phyloP scores from a whole-genome alignment of 2,797 vertebrate genomes.

The Oryzias dopingdopingensis region DNA sequence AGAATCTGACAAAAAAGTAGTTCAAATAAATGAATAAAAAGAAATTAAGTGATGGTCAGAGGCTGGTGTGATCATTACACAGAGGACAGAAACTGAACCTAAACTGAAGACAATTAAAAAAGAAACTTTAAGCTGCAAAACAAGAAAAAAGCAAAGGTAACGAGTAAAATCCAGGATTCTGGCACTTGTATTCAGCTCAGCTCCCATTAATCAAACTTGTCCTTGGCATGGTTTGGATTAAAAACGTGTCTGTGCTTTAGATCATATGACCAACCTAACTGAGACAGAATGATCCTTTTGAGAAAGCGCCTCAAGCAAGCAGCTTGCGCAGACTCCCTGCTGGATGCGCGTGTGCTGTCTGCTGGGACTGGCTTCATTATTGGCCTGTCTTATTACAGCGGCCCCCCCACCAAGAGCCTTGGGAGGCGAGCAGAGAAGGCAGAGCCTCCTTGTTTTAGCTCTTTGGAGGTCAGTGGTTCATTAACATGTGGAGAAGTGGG shows the following conservation, averaged over 20 bases:
- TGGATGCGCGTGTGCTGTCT: constrained; percentile 31
- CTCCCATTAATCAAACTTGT: not conserved
- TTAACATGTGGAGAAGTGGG: constrained; percentile 67
- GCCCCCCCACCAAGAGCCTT: constrained; percentile 35
- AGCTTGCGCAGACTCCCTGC: constrained; percentile 21
- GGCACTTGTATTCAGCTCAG: too few species aligned
- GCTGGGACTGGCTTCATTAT: constrained; percentile 51
- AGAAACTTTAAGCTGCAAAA: too few species aligned
- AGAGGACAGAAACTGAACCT: too few species aligned
- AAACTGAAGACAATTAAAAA: too few species aligned
- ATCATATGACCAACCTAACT: constrained; percentile 2
- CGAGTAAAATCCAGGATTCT: too few species aligned
- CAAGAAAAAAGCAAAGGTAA: too few species aligned
- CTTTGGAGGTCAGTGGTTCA: constrained; percentile 67
- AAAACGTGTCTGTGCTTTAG: not conserved
- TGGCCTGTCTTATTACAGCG: constrained; percentile 53
- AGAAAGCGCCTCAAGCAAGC: constrained; percentile 1
- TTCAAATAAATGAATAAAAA: too few species aligned
- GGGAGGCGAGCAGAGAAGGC: constrained; percentile 20
- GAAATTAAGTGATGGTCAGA: too few species aligned
- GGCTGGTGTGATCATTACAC: too few species aligned
- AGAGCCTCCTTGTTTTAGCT: constrained; percentile 61
- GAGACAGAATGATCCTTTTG: constrained; percentile 17
- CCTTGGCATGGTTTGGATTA: not conserved
- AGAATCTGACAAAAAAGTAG: too few species aligned